Base-by-base conservation (phyloP, 2,113 vertebrate species). In the Pachypanchax playfairii region DNA sequence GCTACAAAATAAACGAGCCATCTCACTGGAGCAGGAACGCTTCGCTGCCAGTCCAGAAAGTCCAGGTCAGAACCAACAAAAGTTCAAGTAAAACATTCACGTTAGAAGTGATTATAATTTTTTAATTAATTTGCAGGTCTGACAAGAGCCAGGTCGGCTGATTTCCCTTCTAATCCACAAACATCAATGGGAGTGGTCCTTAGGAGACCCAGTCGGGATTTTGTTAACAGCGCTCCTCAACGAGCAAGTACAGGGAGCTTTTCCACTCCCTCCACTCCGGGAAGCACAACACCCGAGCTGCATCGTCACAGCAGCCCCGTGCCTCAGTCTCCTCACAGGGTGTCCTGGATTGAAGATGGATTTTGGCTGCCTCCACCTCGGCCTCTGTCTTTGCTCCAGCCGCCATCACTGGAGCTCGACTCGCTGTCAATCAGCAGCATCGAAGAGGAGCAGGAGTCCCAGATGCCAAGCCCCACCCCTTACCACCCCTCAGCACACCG, bases 271-370 rank as follows among this genome's bases (percentile, higher is more conserved):
- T 56, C 60, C 21, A 24, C 55, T 24, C 43, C 60, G 6, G 39
- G 14, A n/a, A 20, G 17, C 35, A 6, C 25, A 17, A 4, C 15
- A 20, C 47, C 50, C 0, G 85, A 88, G 67, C 24, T 33, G 42
- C 47, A 39, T 60, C 72, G 20, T 4, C 72, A 75, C 2, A 52
- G 68, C 52, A 79, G 78, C 61, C 75, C 81, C 0, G 12, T 39
- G 1, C 80, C 71, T 26, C 87, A 79, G 31, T 86, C 89, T 6
- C 92, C 89, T 9, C 92, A 95, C 77, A 77, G 92, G 3, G 94
- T 94, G 35, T 95, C 94, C 28, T 96, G 95, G 95, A 86, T 95
- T 0, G 92, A 95, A 76, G 67, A 87, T 24, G 89, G 87, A 4
- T 58, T 89, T 29, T 92, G 91, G 91, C 51, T 87, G 29, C 85